Evolutionary conservation across 1,140 invertebrate genomes (phyloP), one percentile per base, ranked within the genome.

Genomic region (Lepidotrigona ventralis): DNA sequence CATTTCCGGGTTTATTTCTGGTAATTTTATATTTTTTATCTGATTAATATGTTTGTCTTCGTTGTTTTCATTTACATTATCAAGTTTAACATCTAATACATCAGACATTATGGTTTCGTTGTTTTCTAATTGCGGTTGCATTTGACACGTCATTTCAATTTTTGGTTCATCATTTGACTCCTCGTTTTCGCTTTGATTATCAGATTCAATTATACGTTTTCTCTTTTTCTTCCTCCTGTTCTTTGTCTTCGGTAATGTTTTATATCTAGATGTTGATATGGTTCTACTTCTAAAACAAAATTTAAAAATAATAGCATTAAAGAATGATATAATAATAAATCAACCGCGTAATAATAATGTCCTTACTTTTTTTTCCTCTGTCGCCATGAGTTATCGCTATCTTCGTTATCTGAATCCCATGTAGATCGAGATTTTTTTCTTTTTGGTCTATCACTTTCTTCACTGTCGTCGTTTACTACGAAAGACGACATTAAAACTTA

Each of bases 341-440:
- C 29, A 14, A 39, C 54, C 6, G 26, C 2, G 19, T 39, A 79
- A 70, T 23, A 64, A 29, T 46, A 29, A 78, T 85, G 15, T 33
- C 46, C 81, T 83, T 91, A 93, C 92, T 92, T 94, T 90, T 94
- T 95, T 83, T 95, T 95, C 77, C 91, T 92, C 56, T 92, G 93
- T 53, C 95, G 94, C 95, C 95, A 96, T 0, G 95, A 95, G 74
- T 94, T 93, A 81, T 96, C 96, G 86, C 95, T 95, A 26, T 95
- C 95, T 86, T 95, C 95, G 33, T 94, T 95, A 56, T 95, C 95
- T 1, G 95, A 95, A 66, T 92, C 94, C 95, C 94, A 95, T 39
- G 90, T 89, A 9, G 94, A 94, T 85, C 93, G 93, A 39, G 91
- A 95, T 86, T 95, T 95, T 85, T 95, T 95, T 86, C 93, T 94